Conservation (phyloP, 2,888 invertebrate genomes). For the Saturnia pavonia region DNA sequence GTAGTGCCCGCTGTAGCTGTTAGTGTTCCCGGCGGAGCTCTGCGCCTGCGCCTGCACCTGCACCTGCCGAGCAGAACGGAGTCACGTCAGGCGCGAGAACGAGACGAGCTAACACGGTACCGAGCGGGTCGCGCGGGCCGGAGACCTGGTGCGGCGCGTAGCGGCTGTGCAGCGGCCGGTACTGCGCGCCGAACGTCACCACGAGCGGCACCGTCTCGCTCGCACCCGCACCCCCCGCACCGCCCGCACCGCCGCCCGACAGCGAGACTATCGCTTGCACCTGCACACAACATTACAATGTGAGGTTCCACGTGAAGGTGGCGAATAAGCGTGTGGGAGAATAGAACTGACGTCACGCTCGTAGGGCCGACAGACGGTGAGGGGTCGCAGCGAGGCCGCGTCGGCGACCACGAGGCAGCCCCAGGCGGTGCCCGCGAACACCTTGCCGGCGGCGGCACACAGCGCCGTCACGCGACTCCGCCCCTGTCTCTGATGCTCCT, state of each 20-base stretch:
- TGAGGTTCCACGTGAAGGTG: not conserved
- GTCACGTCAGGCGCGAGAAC: not conserved
- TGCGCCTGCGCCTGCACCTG: conserved; percentile 30
- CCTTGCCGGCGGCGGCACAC: conserved; percentile 29
- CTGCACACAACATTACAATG: conserved; percentile 40
- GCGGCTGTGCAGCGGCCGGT: conserved; percentile 85
- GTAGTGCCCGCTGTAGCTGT: conserved; percentile 76
- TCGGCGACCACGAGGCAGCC: conserved; percentile 97
- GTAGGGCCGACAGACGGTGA: conserved; percentile 95
- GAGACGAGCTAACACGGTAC: not conserved
- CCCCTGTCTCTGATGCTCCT: conserved; percentile 90
- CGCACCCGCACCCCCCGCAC: conserved; percentile 43
- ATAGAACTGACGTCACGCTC: conserved; percentile 86
- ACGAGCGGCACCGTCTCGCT: conserved; percentile 71
- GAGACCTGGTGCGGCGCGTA: conserved; percentile 63
- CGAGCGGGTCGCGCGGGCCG: too few species aligned
- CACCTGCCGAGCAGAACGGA: conserved; percentile 26
- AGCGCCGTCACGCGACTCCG: conserved; percentile 49
- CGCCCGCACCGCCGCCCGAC: conserved; percentile 48
- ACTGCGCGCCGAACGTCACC: conserved; percentile 92
- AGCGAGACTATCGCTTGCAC: conserved; percentile 85
- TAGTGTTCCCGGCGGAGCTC: conserved; percentile 29
- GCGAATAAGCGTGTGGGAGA: not conserved
- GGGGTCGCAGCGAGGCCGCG: conserved; percentile 88
- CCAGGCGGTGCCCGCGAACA: conserved; percentile 97